phyloP scores from a whole-genome alignment of 2,113 vertebrate species.

The Etheostoma spectabile region DNA sequence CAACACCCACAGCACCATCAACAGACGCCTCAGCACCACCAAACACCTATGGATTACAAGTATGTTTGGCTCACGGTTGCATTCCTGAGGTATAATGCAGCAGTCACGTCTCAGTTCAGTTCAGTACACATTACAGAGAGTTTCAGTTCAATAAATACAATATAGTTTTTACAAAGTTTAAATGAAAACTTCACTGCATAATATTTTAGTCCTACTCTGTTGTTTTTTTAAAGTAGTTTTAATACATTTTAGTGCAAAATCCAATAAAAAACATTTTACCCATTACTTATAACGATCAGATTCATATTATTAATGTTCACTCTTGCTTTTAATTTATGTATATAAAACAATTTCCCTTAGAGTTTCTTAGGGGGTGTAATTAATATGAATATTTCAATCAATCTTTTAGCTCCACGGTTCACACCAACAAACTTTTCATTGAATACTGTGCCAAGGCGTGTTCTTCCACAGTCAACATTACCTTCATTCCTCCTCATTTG shows the following conservation, averaged over 20 bases:
- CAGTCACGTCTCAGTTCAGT: neutral
- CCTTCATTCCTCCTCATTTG: neutral
- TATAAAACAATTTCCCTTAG: neutral
- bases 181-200: constrained; percentile 6
- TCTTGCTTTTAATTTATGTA: constrained; percentile 6
- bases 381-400: neutral
- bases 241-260: neutral
- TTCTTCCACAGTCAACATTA: neutral
- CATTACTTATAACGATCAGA: neutral
- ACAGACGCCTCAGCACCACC: constrained; percentile 85
- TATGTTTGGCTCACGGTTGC: constrained; percentile 73
- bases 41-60: constrained; percentile 97
- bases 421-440: neutral
- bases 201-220: neutral
- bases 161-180: neutral
- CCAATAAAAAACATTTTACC: neutral
- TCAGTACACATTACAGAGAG: too few species aligned
- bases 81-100: neutral
- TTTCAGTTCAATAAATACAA: neutral
- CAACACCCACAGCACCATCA: constrained; percentile 84
- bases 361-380: neutral
- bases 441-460: neutral
- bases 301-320: neutral
- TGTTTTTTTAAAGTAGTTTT: neutral
- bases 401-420: neutral